Evolutionary conservation across 2,888 invertebrate genomes (phyloP).

Genomic region (Metopia argyrocephala): DNA sequence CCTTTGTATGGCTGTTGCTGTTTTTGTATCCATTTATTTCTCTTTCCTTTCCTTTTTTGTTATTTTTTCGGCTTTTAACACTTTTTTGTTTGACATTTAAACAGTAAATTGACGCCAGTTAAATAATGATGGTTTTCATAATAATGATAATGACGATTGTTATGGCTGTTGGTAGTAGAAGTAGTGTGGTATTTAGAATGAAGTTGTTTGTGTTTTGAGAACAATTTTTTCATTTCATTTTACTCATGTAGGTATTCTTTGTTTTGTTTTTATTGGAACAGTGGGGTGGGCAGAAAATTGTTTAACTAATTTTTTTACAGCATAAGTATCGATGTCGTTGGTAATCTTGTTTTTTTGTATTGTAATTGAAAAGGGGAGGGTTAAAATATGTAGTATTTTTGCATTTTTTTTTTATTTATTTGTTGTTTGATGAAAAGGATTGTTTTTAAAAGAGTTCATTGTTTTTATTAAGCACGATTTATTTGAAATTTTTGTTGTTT

Average conservation of each 20-base stretch:
- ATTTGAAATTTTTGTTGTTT: not conserved
- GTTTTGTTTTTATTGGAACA: not conserved
- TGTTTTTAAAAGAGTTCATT: not conserved
- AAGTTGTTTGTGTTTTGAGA: slow-evolving; percentile 4
- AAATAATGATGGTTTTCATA: slow-evolving; percentile 69
- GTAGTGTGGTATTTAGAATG: not conserved
- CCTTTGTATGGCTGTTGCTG: not conserved
- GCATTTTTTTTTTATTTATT: not conserved
- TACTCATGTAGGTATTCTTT: no score
- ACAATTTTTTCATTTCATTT: not conserved
- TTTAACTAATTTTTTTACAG: not conserved
- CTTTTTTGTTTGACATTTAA: slow-evolving; percentile 76
- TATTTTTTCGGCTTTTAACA: slow-evolving; percentile 71
- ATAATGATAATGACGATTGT: slow-evolving; percentile 50
- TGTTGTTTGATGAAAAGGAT: slow-evolving; percentile 12
- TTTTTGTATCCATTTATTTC: slow-evolving; percentile 42
- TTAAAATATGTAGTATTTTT: not conserved
- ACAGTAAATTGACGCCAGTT: slow-evolving; percentile 78
- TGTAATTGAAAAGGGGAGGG: not conserved
- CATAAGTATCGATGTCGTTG: slow-evolving; percentile 24
- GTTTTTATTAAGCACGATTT: not conserved
- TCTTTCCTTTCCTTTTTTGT: slow-evolving; percentile 63
- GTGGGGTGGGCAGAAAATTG: not conserved
- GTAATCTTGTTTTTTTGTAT: not conserved
- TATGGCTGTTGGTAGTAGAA: not conserved